Base-by-base conservation (phyloP, 2,888 invertebrate species). In the Exocentrus adspersus region DNA sequence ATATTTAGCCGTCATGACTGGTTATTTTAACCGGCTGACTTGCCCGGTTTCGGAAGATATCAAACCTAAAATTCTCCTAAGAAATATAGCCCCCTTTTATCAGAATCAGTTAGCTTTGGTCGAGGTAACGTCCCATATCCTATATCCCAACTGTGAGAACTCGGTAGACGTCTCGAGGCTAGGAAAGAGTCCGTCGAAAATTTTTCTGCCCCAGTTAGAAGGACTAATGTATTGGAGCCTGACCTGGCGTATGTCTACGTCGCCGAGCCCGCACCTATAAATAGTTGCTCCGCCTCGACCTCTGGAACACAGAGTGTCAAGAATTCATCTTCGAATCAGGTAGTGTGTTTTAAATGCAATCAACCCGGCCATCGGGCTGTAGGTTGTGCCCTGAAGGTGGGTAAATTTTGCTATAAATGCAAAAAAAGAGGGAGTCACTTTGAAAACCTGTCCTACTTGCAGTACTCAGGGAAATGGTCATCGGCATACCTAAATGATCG, bases 171-270 rank as follows among this genome's bases (percentile, higher is more conserved):
- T 20, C n/a, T 46, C 20, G 46, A 45, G 10, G 45, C 28, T n/a
- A 30, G 1, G 17, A 30, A 10, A 16, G 12, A 3, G 2, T 7
- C 4, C n/a, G 28, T 17, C 10, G 17, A 51, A 17, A 51, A 1
- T 7, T 24, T 17, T 19, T 14, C 2, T 32, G n/a, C 52, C 1
- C 0, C 52, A 1, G n/a, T 20, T 4, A 37, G 52, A 1, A 20
- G 52, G 4, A 10, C 3, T 7, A 37, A 41, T 37, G 17, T 21
- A 14, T 2, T 41, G 14, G 54, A 54, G 28, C 24, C 1, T n/a
- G 57, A 57, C 32, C 32, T 57, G n/a, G 57, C 54, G n/a, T 57
- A 32, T 37, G 46, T 57, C 1, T 45, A n/a, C 2, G 37, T 45
- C 1, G 3, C 46, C 42, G 16, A 10, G 17, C 1, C 5, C 28